phyloP scores from a whole-genome alignment of 2,113 vertebrate genomes.

The Toxotes jaculatrix region DNA sequence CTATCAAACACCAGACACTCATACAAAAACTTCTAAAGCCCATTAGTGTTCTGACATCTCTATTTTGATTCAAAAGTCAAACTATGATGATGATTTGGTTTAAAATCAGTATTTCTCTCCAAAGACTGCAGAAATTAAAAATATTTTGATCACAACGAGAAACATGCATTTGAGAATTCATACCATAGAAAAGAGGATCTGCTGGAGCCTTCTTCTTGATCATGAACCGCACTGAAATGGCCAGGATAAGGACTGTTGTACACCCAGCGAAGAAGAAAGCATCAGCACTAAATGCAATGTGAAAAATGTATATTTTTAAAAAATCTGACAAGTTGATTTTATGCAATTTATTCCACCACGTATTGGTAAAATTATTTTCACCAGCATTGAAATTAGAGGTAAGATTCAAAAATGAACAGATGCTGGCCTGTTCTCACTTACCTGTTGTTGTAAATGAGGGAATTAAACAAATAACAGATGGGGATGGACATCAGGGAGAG shows the following conservation, averaged over 20 bases:
- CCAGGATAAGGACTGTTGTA: conserved; percentile 85
- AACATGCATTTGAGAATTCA: conserved; percentile 25
- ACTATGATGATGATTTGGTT: neutral
- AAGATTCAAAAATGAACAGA: neutral
- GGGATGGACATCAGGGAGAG: conserved; percentile 92
- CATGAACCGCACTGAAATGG: conserved; percentile 82
- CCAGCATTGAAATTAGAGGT: neutral
- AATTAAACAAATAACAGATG: conserved; percentile 89
- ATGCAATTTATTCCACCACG: neutral
- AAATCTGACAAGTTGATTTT: neutral
- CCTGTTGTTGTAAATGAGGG: conserved; percentile 84
- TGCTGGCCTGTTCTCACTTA: conserved; percentile 71
- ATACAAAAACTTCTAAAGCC: neutral
- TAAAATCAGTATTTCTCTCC: neutral
- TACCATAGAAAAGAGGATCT: conserved; percentile 94
- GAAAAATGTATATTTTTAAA: neutral
- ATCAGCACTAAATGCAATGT: conserved; percentile 83
- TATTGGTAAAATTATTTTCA: neutral
- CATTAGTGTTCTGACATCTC: neutral
- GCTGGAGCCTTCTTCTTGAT: conserved; percentile 89
- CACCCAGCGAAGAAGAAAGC: conserved; percentile 84
- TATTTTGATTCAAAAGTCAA: neutral
- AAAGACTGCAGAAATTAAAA: neutral
- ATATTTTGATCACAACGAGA: neutral
- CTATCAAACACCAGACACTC: neutral